Conservation (phyloP, 2,113 vertebrate species). For the Catagonus wagneri region DNA sequence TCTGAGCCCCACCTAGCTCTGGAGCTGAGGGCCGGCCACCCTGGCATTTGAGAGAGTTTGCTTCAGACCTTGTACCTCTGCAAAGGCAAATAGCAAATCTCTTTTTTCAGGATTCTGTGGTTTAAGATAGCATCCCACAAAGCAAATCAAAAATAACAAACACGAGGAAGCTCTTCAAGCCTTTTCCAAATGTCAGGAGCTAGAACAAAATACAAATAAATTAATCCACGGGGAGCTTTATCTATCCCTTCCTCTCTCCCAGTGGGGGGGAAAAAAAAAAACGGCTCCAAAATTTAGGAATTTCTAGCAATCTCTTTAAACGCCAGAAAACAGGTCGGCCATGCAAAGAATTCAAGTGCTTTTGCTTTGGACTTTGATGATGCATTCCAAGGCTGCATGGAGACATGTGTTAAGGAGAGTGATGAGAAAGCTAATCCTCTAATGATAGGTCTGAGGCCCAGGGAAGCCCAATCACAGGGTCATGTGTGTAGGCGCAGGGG, state of each 20-base stretch:
- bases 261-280: background rate
- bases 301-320: slow-evolving; percentile 44
- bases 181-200: slow-evolving; percentile 75
- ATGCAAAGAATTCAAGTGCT: background rate
- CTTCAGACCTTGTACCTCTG: background rate
- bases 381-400: background rate
- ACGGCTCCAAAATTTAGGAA: slow-evolving; percentile 39
- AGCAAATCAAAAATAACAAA: slow-evolving; percentile 76
- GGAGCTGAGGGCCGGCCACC: background rate
- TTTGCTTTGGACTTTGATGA: background rate
- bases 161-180: slow-evolving; percentile 76
- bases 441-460: slow-evolving; percentile 14
- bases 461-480: background rate
- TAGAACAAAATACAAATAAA: slow-evolving; percentile 72
- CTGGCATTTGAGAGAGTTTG: background rate
- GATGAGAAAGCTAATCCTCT: background rate
- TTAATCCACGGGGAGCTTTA: slow-evolving; percentile 50
- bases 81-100: slow-evolving; percentile 72
- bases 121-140: slow-evolving; percentile 63
- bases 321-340: background rate
- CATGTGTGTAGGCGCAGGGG: background rate
- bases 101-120: slow-evolving; percentile 62
- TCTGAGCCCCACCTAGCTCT: background rate
- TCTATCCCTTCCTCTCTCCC: slow-evolving; percentile 2
- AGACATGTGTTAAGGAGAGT: background rate